Evolutionary conservation across 2,797 vertebrate species (phyloP), one percentile per base, ranked within the genome.

Genomic region (Microctenopoma stevenorrisi): DNA sequence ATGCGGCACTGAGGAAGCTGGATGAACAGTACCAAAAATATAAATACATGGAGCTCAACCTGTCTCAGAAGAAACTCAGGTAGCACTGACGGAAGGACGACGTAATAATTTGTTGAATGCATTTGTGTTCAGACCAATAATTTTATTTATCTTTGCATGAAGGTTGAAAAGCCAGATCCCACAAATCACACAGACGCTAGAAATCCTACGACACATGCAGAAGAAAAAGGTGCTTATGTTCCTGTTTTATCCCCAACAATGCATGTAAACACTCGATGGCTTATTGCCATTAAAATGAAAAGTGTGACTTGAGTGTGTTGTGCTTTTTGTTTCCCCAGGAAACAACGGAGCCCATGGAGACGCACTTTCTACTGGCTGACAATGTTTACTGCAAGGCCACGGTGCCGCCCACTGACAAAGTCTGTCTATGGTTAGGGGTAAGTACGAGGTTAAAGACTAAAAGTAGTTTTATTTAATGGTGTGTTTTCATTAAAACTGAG

Each of bases 11-110:
- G 57, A 96, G 97, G 92, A 97, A 94, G 85, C 79, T 98, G 89
- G 97, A 99, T 73, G 97, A 99, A 62, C 97, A 98, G 74, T 98
- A 98, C 91, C 97, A 98, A 94, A 99, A 99, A 83, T 99, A 99
- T 78, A 99, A 99, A 87, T 99, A 98, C 90, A 98, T 99, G 98
- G 98, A 99, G 86, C 94, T 99, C 89, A 99, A 99, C 88, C 95
- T 99, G 93, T 94, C 93, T 60, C 97, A 98, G 81, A 99, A 99
- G 92, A 99, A 99, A 90, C 95, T 95, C 74, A 94, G 98, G 98
- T 99, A 86, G 43, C 14, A 0, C 9, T 10, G 4, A 42, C 40
- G 2, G 4, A 5, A 8, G 13, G 11, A 38, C 42, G 2, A 4
- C 5, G 33, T 35, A 35, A 8, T 35, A 35, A 7, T 35, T 7